Percentiles rank a stretch among this genome's conserved stretches.
phyloP scores from a whole-genome alignment of 2,888 invertebrate species.

The Molanna angustata region DNA sequence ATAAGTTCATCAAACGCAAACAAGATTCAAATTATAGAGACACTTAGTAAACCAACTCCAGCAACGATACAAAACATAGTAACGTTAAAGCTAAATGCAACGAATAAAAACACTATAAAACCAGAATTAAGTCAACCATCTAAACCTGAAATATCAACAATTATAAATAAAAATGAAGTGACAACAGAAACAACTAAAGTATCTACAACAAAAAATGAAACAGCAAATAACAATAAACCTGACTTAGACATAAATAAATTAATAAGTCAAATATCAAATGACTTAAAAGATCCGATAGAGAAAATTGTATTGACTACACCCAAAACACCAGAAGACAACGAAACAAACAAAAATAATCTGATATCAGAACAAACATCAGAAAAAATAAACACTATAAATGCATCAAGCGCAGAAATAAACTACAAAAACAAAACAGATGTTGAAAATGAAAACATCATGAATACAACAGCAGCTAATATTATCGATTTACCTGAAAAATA shows the following conservation, averaged over 20 bases:
- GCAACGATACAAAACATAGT: neutral
- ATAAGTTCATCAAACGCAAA: constrained; percentile 16
- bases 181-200: too few species aligned
- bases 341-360: neutral
- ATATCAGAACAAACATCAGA: constrained; percentile 30
- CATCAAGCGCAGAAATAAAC: too few species aligned
- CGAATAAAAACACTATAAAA: neutral
- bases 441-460: constrained; percentile 3
- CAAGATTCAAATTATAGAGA: neutral
- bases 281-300: constrained; percentile 44
- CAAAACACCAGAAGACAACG: too few species aligned
- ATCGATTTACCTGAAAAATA: too few species aligned
- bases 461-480: neutral
- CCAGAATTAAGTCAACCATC: neutral
- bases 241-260: constrained; percentile 50
- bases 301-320: too few species aligned
- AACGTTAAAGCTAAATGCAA: too few species aligned
- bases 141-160: constrained; percentile 5
- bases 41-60: neutral
- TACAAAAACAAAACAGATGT: too few species aligned
- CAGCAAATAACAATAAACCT: constrained; percentile 26
- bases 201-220: constrained; percentile 34
- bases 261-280: constrained; percentile 53
- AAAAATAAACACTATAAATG: constrained; percentile 24
- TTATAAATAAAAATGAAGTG: too few species aligned